Conservation (phyloP, 2,888 invertebrate genomes). For the Campaea margaritaria region DNA sequence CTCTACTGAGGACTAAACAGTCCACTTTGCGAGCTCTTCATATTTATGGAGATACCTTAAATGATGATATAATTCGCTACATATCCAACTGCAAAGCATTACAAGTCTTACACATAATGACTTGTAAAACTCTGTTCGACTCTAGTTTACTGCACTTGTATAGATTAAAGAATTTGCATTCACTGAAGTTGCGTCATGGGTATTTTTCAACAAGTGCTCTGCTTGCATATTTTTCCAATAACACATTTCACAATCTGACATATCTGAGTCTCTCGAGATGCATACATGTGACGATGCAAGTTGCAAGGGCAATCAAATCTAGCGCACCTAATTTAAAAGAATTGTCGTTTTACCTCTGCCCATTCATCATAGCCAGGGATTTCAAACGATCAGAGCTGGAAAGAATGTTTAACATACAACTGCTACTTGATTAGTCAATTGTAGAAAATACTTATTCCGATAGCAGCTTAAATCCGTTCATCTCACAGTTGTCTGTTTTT, state of each 20-base stretch:
- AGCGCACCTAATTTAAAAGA: conserved; percentile 80
- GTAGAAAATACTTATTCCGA: conserved; percentile 6
- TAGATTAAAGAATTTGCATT: conserved; percentile 75
- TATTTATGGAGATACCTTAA: conserved; percentile 81
- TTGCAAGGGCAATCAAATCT: conserved; percentile 77
- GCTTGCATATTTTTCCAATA: conserved; percentile 79
- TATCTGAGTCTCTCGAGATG: conserved; percentile 80
- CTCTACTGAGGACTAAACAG: conserved; percentile 74
- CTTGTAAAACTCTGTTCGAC: conserved; percentile 82
- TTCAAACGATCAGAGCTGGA: conserved; percentile 79
- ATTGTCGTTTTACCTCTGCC: conserved; percentile 80
- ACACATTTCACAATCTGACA: conserved; percentile 76
- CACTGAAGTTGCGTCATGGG: conserved; percentile 80
- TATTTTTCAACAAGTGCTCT: conserved; percentile 81
- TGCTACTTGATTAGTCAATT: conserved; percentile 72
- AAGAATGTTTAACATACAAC: conserved; percentile 80
- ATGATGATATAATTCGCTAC: conserved; percentile 77
- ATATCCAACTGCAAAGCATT: conserved; percentile 76
- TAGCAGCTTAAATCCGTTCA: conserved; percentile 50
- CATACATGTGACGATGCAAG: conserved; percentile 79
- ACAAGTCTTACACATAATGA: conserved; percentile 80
- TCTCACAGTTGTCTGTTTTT: conserved; percentile 27
- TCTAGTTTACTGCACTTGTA: conserved; percentile 79
- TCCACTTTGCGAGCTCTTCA: conserved; percentile 72
- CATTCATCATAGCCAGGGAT: conserved; percentile 77